Conservation (phyloP, 2,113 vertebrate species). For the Ceyx cyanopectus region DNA sequence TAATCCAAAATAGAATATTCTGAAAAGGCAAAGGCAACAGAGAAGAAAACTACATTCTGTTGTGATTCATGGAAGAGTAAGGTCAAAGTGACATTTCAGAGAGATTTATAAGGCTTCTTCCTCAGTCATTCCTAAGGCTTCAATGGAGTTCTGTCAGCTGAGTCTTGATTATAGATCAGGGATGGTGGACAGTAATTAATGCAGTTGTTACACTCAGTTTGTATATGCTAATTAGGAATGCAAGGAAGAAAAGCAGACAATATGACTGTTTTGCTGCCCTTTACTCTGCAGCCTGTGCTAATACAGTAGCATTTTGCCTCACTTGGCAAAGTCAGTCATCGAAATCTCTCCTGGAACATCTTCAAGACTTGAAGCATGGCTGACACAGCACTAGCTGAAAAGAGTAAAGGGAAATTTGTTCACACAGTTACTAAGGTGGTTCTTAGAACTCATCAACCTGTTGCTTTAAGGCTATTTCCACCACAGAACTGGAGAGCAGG, state of each 20-base stretch:
- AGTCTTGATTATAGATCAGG: neutral
- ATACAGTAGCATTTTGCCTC: neutral
- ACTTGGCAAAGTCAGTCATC: neutral
- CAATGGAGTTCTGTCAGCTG: neutral
- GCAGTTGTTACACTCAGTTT: neutral
- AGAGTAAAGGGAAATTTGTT: neutral
- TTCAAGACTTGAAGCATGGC: neutral
- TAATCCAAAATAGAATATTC: neutral
- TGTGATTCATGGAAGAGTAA: neutral
- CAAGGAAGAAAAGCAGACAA: neutral
- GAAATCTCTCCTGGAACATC: neutral
- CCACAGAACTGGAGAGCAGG: neutral
- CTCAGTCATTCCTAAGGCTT: neutral
- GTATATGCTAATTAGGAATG: neutral
- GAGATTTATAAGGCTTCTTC: neutral
- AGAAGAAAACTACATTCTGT: neutral
- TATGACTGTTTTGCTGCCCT: neutral
- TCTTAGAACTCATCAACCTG: neutral
- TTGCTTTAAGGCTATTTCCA: neutral
- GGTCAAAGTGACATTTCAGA: neutral
- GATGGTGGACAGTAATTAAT: neutral
- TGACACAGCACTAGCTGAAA: neutral
- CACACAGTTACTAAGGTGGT: neutral
- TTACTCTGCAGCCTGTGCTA: neutral
- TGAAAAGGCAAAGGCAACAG: neutral